A percentile compares a stretch with the other conserved stretches of the same genome.
Conservation (phyloP, 2,888 invertebrate species). For the Orthosia cruda region DNA sequence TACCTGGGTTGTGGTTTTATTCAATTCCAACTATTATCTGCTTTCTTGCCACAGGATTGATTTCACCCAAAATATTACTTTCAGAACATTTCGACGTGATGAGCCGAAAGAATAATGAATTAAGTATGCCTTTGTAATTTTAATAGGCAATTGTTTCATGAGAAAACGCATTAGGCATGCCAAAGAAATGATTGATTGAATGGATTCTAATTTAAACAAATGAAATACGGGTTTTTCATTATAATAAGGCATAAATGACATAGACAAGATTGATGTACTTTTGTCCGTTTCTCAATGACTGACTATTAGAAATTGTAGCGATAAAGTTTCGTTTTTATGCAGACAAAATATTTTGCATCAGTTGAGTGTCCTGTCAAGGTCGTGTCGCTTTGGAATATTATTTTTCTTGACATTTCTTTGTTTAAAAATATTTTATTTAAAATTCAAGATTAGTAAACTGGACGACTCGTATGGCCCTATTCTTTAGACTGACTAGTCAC, state of each 20-base stretch:
- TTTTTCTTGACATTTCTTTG: too few relatives aligned
- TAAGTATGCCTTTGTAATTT: background rate
- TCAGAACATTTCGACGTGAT: slow-evolving; percentile 9
- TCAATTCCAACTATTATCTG: slow-evolving; percentile 44
- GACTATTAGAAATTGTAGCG: too few relatives aligned
- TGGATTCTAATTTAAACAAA: slow-evolving; percentile 2
- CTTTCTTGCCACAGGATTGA: background rate
- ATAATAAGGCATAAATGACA: background rate
- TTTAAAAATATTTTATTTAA: too few relatives aligned
- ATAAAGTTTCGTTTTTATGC: too few relatives aligned
- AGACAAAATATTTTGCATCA: too few relatives aligned
- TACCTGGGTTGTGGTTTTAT: slow-evolving; percentile 33
- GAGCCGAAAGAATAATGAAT: background rate
- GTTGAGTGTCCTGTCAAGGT: too few relatives aligned
- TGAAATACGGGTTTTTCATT: background rate
- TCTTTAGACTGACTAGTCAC: too few relatives aligned
- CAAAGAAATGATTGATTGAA: background rate
- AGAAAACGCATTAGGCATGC: too few relatives aligned
- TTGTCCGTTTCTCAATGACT: background rate
- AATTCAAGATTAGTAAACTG: too few relatives aligned
- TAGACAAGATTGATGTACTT: background rate
- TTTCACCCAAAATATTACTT: background rate
- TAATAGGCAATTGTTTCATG: background rate
- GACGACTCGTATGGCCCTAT: too few relatives aligned
- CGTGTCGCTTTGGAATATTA: too few relatives aligned